Evolutionary conservation across 2,888 invertebrate genomes (phyloP), one percentile per base, ranked within the genome.

Genomic region (Calliscelio sp.): DNA sequence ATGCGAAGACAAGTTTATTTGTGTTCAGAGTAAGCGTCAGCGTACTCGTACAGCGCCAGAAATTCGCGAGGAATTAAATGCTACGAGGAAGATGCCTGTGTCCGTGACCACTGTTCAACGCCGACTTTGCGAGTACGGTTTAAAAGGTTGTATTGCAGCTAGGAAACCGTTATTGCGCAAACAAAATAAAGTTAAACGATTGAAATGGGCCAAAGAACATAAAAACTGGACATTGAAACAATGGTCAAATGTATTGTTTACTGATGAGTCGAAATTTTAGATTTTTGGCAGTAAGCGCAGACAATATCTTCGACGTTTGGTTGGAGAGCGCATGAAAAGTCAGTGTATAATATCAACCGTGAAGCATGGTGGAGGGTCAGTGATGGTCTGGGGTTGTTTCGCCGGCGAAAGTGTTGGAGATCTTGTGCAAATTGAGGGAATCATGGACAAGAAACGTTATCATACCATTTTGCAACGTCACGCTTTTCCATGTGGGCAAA

Each of bases 251-350:
- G 82, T 84, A 10, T 22, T 85, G 0, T 86, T 65, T 79, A 74
- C 80, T 5, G 84, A 85, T 25, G 70, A 85, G 68, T 85, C 81
- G 8, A 86, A 83, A 46, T 85, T 86, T 25, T 38, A 82, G 8
- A 14, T 79, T 5, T 84, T 82, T 51, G 81, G 74, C 11, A 24
- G 16, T 7, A 57, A 78, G 18, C 28, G 81, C 25, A 41, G 75
- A 49, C 20, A 32, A n/a, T 65, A 55, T 18, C 65, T 68, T n/a
- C 49, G 81, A 22, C 20, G 49, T 11, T 11, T 22, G 5, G 2
- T 24, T 3, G 49, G 49, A 7, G 49, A 51, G 24, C 20, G 49
- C 5, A 3, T 46, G 16, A 46, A 18, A 4, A 18, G 18, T 6
- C 2, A 16, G 4, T 46, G 46, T 18, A 4, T 46, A 2, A 10